Evolutionary conservation across 2,113 vertebrate species (phyloP), one percentile per base, ranked within the genome.

Genomic region (Baryphthengus martii): DNA sequence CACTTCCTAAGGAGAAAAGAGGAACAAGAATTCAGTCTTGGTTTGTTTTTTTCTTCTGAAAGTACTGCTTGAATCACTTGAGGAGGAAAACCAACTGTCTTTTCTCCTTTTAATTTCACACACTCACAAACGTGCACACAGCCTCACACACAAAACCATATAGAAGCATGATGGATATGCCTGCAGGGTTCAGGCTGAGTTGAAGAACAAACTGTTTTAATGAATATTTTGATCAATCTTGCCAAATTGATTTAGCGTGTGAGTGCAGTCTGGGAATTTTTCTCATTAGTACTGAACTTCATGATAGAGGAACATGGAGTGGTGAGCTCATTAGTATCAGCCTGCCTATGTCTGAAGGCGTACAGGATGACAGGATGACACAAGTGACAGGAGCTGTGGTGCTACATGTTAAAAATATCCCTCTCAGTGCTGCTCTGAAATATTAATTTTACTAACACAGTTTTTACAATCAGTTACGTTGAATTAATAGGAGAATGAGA

Each of bases 161-260:
- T 1, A 90, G 76, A 84, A 89, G 37, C 26, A 70, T 58, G 72
- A 66, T 19, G 77, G 40, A 52, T 31, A 55, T 44, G 52, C 85
- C 93, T 92, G 68, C 89, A 93, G 87, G 87, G 53, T 55, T 95
- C 75, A 82, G 50, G 55, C 72, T 95, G 83, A 97, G 89, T 19
- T 80, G 87, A 93, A 58, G 63, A 96, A 87, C 81, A 90, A 94
- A 94, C 49, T 89, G 75, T 35, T 93, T 94, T 95, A 96, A 96
- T 97, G 61, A 96, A 73, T 94, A 79, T 95, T 97, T 92, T 96
- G 76, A 91, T 96, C 89, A 90, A 26, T 91, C 87, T 92, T 95
- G 91, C 73, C 84, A 95, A 95, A 94, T 86, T 94, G 87, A 91
- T 96, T 88, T 75, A 71, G 81, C 94, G 35, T 37, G 45, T 75